Conservation (phyloP, 2,888 invertebrate species). For the Pycnomerus fuliginosus region DNA sequence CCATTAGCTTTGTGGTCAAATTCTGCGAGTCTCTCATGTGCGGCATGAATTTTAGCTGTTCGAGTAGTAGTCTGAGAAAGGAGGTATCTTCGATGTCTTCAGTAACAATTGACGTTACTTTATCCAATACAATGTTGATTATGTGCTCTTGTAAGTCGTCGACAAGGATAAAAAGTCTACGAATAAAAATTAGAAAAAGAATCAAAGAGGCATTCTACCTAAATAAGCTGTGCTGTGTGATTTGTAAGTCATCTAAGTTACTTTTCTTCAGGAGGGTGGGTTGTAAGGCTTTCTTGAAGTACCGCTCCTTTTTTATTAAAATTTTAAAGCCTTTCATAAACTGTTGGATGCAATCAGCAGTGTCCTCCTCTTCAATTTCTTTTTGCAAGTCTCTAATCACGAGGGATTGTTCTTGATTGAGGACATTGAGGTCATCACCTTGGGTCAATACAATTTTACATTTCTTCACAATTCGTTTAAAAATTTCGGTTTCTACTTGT, state of each 20-base stretch:
- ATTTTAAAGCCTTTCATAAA: slow-evolving; percentile 56
- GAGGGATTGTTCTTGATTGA: slow-evolving; percentile 46
- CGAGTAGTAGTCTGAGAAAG: slow-evolving; percentile 62
- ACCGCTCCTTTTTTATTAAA: slow-evolving; percentile 40
- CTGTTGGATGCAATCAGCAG: slow-evolving; percentile 53
- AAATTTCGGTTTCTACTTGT: slow-evolving; percentile 19
- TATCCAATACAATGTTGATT: slow-evolving; percentile 62
- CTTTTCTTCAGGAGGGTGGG: slow-evolving; percentile 43
- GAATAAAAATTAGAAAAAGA: too few relatives aligned
- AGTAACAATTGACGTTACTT: slow-evolving; percentile 59
- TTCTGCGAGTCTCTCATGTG: slow-evolving; percentile 60
- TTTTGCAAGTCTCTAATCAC: slow-evolving; percentile 45
- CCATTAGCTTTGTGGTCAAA: slow-evolving; percentile 64
- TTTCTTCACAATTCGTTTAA: slow-evolving; percentile 25
- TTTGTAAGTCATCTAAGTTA: slow-evolving; percentile 14
- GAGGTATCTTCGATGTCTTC: slow-evolving; percentile 53
- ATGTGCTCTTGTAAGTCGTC: slow-evolving; percentile 64
- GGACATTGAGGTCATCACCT: slow-evolving; percentile 37
- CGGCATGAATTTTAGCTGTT: slow-evolving; percentile 67
- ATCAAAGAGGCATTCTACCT: slow-evolving; percentile 27
- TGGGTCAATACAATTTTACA: too few relatives aligned
- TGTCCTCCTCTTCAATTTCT: slow-evolving; percentile 26
- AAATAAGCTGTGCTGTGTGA: slow-evolving; percentile 40
- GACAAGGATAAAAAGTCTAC: too few relatives aligned
- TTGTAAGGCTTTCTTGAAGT: slow-evolving; percentile 45